Evolutionary conservation across 2,888 invertebrate species (phyloP).

Genomic region (Palloptera scutellata): DNA sequence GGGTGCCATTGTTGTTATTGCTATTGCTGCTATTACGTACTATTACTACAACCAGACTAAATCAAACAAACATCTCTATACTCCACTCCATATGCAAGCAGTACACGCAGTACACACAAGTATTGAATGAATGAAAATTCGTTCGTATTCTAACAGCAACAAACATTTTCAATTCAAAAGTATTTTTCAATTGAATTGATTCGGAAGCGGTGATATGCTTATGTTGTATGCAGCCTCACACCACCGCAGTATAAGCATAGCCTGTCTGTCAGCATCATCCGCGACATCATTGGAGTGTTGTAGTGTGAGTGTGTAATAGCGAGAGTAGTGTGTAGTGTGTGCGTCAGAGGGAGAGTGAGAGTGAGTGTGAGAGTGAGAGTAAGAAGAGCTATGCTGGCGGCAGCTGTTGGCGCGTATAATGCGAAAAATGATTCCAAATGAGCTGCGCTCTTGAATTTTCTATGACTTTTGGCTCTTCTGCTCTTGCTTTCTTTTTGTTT

Average conservation of each 20-base stretch:
- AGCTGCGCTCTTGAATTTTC: constrained; percentile 12
- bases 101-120: too few relatives aligned
- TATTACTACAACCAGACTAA: too few relatives aligned
- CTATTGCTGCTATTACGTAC: too few relatives aligned
- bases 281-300: too few relatives aligned
- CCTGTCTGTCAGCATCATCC: too few relatives aligned
- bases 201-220: constrained; percentile 33
- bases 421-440: not conserved
- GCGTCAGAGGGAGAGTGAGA: not conserved
- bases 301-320: not conserved
- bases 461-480: constrained; percentile 22
- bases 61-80: too few relatives aligned
- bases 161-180: constrained; percentile 26
- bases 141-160: not conserved
- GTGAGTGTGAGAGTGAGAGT: not conserved
- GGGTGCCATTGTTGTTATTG: too few relatives aligned
- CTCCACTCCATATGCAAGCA: too few relatives aligned
- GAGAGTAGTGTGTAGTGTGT: not conserved
- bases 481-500: not conserved
- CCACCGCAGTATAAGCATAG: not conserved
- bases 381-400: not conserved
- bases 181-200: constrained; percentile 37
- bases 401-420: too few relatives aligned
- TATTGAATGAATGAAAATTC: too few relatives aligned
- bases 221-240: constrained; percentile 11